phyloP scores from a whole-genome alignment of 2,888 invertebrate species.

The Leucoma salicis region DNA sequence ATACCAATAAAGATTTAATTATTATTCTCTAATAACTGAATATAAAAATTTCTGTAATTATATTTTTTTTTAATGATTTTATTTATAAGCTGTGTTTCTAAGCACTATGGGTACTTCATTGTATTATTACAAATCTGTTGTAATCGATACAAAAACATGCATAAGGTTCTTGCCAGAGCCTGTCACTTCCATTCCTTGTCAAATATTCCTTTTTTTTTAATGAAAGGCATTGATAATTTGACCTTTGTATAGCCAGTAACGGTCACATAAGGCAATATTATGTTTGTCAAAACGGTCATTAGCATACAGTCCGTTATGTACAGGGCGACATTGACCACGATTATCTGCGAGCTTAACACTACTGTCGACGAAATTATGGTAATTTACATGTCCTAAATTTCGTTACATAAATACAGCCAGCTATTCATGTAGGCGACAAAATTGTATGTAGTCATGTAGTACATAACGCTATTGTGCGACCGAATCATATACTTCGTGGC shows the following conservation, averaged over 20 bases:
- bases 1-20: too few relatives aligned
- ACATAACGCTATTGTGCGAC: too few relatives aligned
- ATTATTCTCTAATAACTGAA: too few relatives aligned
- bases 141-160: too few relatives aligned
- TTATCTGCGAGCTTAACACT: conserved; percentile 38
- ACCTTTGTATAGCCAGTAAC: conserved; percentile 46
- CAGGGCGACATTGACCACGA: conserved; percentile 63
- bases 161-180: conserved; percentile 30
- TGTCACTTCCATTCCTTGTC: conserved; percentile 27
- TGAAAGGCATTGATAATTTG: conserved; percentile 43
- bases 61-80: too few relatives aligned
- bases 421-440: conserved; percentile 46
- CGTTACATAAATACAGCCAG: conserved; percentile 50
- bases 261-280: conserved; percentile 28
- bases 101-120: conserved; percentile 4
- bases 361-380: conserved; percentile 51
- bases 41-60: too few relatives aligned
- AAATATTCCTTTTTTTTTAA: conserved; percentile 38
- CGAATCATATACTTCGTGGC: too few relatives aligned
- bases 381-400: conserved; percentile 59
- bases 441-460: conserved; percentile 20
- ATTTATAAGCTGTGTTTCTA: neutral
- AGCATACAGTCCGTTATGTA: conserved; percentile 56
- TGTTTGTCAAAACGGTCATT: conserved; percentile 53
- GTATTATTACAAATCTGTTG: conserved; percentile 34